These are phyloP conservation scores for Hipposideros armiger DNA, from an alignment of 2,113 vertebrate species.

Conservation along the genomic window DNA sequence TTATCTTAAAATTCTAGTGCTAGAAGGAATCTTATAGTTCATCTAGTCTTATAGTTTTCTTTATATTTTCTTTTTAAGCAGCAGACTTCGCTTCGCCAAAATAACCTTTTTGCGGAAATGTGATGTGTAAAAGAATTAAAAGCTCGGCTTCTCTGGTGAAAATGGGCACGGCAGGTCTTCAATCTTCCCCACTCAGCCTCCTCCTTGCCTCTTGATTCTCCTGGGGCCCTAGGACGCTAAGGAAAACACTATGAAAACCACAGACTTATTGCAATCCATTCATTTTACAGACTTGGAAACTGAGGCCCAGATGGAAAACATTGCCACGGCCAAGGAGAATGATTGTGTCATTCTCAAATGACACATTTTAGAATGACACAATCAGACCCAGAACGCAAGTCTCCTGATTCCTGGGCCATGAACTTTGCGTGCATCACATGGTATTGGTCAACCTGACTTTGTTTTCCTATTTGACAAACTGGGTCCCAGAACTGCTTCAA, in stretches of 20 bases:
- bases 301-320: not conserved
- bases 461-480: not conserved
- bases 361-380: not conserved
- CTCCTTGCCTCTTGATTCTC: not conserved
- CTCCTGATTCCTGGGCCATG: not conserved
- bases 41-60: not conserved
- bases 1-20: not conserved
- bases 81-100: conserved; percentile 31
- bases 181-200: not conserved
- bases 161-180: not conserved
- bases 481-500: not conserved
- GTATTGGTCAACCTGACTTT: not conserved
- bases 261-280: not conserved
- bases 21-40: not conserved
- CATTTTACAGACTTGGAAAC: not conserved
- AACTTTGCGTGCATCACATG: rapidly evolving
- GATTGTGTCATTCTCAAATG: no score
- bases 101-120: not conserved
- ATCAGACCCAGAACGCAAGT: not conserved
- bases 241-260: not conserved
- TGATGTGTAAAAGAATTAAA: not conserved
- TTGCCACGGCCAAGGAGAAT: rapidly evolving
- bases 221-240: not conserved
- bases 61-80: not conserved
- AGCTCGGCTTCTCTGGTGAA: not conserved